A percentile compares a stretch with the other conserved stretches of the same genome.
phyloP scores from a whole-genome alignment of 2,888 invertebrate species.

The Sphinx pinastri region DNA sequence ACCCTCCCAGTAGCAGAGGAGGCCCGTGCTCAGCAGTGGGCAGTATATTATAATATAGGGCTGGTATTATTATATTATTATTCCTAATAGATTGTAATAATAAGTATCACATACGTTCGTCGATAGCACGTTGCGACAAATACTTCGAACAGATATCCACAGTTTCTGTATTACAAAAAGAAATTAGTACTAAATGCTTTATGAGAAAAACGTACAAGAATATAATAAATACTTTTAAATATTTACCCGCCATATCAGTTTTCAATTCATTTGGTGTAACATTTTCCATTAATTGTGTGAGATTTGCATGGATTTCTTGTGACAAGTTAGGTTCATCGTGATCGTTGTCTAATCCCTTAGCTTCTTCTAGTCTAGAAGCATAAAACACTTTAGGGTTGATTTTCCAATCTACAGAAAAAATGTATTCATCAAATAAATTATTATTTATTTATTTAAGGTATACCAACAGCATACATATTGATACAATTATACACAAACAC shows the following conservation, averaged over 20 bases:
- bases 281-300: slow-evolving; percentile 47
- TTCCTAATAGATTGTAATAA: no score
- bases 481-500: no score
- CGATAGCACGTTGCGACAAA: slow-evolving; percentile 62
- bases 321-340: slow-evolving; percentile 67
- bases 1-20: no score
- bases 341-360: slow-evolving; percentile 60
- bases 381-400: background rate
- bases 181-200: background rate
- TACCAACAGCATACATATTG: no score
- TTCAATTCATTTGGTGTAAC: slow-evolving; percentile 53
- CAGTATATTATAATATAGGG: no score
- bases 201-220: background rate
- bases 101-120: slow-evolving; percentile 58
- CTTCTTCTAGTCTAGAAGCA: slow-evolving; percentile 54
- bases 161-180: slow-evolving; percentile 56
- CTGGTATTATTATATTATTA: no score
- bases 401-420: no score
- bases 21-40: no score
- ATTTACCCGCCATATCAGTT: slow-evolving; percentile 62
- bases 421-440: no score
- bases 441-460: no score
- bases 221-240: background rate
- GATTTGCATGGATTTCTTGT: slow-evolving; percentile 52
- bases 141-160: slow-evolving; percentile 61